phyloP scores from a whole-genome alignment of 2,888 invertebrate genomes.

The Aethes cnicana region DNA sequence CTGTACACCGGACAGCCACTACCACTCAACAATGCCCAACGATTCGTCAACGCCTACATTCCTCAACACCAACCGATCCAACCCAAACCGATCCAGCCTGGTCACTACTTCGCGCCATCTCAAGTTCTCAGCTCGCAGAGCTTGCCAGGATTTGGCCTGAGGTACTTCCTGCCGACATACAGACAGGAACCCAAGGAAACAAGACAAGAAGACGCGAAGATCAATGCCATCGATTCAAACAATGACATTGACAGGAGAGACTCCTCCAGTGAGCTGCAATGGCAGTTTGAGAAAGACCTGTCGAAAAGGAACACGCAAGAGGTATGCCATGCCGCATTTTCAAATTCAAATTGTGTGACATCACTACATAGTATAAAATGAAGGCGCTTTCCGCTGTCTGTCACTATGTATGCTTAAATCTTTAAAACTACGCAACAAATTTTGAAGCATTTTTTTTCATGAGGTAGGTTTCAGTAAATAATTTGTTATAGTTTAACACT shows the following conservation, averaged over 20 bases:
- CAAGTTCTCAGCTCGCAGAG: slow-evolving; percentile 66
- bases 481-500: too few species aligned
- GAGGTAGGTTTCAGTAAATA: too few species aligned
- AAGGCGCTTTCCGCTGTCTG: too few species aligned
- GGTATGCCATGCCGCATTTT: slow-evolving; percentile 48
- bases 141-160: slow-evolving; percentile 66
- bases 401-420: too few species aligned
- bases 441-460: too few species aligned
- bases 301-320: slow-evolving; percentile 60
- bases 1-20: slow-evolving; percentile 45
- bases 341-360: too few species aligned
- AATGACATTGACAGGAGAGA: slow-evolving; percentile 51
- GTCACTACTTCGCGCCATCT: slow-evolving; percentile 55
- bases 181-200: slow-evolving; percentile 44
- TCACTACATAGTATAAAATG: too few species aligned
- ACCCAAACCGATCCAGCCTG: slow-evolving; percentile 38
- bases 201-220: slow-evolving; percentile 61
- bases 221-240: slow-evolving; percentile 63
- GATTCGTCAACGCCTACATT: slow-evolving; percentile 69
- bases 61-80: slow-evolving; percentile 52
- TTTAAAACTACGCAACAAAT: too few species aligned
- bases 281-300: slow-evolving; percentile 70
- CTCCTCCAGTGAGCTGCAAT: slow-evolving; percentile 59
- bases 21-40: slow-evolving; percentile 63
- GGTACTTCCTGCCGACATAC: slow-evolving; percentile 67